Evolutionary conservation across 1,140 invertebrate species (phyloP), one percentile per base, ranked within the genome.

Genomic region (Ooceraea biroi): DNA sequence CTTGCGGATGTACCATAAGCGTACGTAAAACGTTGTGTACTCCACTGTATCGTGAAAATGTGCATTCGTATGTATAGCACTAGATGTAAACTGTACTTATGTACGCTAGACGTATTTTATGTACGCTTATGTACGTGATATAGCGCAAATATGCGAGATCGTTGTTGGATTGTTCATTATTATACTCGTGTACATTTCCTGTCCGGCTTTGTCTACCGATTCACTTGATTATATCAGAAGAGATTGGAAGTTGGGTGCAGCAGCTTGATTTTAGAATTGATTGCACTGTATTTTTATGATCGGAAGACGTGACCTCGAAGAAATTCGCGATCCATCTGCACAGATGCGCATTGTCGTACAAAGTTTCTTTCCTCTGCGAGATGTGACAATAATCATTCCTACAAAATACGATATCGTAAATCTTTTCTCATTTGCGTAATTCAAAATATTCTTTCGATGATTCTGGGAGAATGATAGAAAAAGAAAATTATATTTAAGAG

Each of bases 301-400:
- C 36, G 7, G 36, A 36, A 36, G 7, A 36, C 2, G 36, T 36
- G 36, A 36, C 2, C 36, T 36, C 36, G 7, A 36, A 36, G 7
- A 36, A 36, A 36, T 36, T 36, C 36, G n/a, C n/a, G n/a, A 36
- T 36, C 7, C 36, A 2, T 36, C 7, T 36, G 36, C 36, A 36
- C 36, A 36, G 36, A 36, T 36, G 36, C 36, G 36, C 7, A 36
- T 36, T 36, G 2, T 36, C 36, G 7, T 36, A 36, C 36, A 36
- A 36, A 36, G 7, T 55, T 55, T 55, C 8, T 19, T 19, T 55
- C n/a, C 19, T 48, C n/a, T 50, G 10, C 10, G 36, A 50, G 68
- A 69, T 12, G 41, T 36, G 82, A 84, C 82, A 84, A 84, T 84
- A 84, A 84, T 25, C n/a, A 44, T 19, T 12, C 0, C 10, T 66